Evolutionary conservation across 2,113 vertebrate genomes (phyloP).

Genomic region (Crotalus tigris): DNA sequence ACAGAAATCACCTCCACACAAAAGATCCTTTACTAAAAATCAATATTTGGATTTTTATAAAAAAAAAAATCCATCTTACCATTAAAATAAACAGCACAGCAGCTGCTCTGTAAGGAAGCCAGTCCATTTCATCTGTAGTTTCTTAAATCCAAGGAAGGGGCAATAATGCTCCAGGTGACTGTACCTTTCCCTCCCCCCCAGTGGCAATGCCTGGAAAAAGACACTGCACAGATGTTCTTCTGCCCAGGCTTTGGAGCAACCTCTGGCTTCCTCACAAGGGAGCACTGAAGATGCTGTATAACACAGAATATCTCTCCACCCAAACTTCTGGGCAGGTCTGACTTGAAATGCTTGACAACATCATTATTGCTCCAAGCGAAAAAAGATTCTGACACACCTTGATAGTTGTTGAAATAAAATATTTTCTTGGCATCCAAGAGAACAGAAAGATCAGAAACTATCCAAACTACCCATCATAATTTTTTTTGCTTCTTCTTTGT

Average conservation of each 20-base stretch:
- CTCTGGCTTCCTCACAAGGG: slow-evolving; percentile 65
- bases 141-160: slow-evolving; percentile 53
- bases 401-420: slow-evolving; percentile 80
- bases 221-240: slow-evolving; percentile 58
- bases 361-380: slow-evolving; percentile 72
- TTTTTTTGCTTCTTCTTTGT: background rate
- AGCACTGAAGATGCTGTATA: slow-evolving; percentile 73
- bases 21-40: background rate
- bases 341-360: slow-evolving; percentile 73
- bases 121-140: slow-evolving; percentile 71
- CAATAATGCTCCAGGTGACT: slow-evolving; percentile 43
- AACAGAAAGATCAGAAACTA: slow-evolving; percentile 65
- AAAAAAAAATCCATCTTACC: slow-evolving; percentile 68
- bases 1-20: background rate
- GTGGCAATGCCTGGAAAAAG: slow-evolving; percentile 44
- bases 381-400: slow-evolving; percentile 77
- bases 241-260: slow-evolving; percentile 60
- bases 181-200: slow-evolving; percentile 47
- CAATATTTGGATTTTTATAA: slow-evolving; percentile 9
- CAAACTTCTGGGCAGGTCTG: slow-evolving; percentile 72
- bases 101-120: slow-evolving; percentile 68
- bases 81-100: slow-evolving; percentile 65
- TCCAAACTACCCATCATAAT: slow-evolving; percentile 69
- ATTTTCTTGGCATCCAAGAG: slow-evolving; percentile 71
- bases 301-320: slow-evolving; percentile 76